Evolutionary conservation across 92 coral and sea anemone species (phyloP).

Genomic region (Paramuricea clavata): DNA sequence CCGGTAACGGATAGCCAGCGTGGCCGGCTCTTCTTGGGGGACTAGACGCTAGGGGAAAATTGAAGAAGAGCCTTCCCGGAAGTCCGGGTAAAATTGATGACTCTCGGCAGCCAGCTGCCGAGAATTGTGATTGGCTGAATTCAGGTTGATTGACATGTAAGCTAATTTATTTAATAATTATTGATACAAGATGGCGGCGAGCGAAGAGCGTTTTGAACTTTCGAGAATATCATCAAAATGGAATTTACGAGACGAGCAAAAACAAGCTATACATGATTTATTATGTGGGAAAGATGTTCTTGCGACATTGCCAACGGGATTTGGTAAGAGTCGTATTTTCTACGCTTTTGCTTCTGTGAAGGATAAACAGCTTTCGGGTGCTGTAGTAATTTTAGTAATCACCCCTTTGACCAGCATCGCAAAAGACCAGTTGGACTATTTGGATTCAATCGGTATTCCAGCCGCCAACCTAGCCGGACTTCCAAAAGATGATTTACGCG

Average conservation of each 20-base stretch:
- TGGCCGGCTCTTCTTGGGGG: background rate
- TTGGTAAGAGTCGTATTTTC: constrained; percentile 42
- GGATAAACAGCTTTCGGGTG: constrained; percentile 19
- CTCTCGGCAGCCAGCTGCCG: too few relatives aligned
- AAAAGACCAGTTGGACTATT: background rate
- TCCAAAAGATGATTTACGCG: background rate
- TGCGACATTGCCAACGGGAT: constrained; percentile 35
- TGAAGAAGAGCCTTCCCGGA: background rate
- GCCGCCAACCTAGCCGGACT: background rate
- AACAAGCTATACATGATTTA: constrained; percentile 14
- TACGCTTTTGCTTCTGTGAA: constrained; percentile 24
- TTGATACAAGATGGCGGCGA: background rate
- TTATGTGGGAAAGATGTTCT: constrained; percentile 23
- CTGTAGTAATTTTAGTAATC: constrained; percentile 1
- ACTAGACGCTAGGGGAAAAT: background rate
- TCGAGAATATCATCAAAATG: background rate
- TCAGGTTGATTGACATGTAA: too few relatives aligned
- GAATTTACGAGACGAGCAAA: constrained; percentile 20
- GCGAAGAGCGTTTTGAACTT: background rate
- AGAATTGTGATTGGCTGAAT: too few relatives aligned
- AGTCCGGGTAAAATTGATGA: background rate
- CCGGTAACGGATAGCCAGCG: background rate
- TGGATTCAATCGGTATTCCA: background rate
- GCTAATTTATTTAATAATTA: too few relatives aligned
- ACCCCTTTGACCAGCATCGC: constrained; percentile 16